These are phyloP conservation scores for Ictalurus punctatus DNA, from an alignment of 2,113 vertebrate species.

Conservation along the genomic window DNA sequence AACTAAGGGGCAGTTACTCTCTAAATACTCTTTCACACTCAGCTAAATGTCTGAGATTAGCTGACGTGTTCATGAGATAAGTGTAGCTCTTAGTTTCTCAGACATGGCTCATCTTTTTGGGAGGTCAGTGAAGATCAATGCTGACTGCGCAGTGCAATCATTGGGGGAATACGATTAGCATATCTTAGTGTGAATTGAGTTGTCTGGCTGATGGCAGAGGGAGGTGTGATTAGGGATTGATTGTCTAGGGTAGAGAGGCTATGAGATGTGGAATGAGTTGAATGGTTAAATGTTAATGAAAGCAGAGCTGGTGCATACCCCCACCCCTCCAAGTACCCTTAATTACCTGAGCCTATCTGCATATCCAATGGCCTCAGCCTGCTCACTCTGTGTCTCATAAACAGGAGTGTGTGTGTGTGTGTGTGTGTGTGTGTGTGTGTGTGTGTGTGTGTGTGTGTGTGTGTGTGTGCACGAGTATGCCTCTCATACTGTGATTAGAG, in stretches of 20 bases:
- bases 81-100: slow-evolving; percentile 59
- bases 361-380: slow-evolving; percentile 39
- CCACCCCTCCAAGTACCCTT: slow-evolving; percentile 31
- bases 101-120: slow-evolving; percentile 63
- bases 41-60: slow-evolving; percentile 34
- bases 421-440: background rate
- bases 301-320: slow-evolving; percentile 31
- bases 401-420: slow-evolving; percentile 34
- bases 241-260: slow-evolving; percentile 68
- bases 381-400: slow-evolving; percentile 35
- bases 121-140: slow-evolving; percentile 77
- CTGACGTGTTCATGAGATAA: slow-evolving; percentile 24
- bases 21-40: slow-evolving; percentile 24
- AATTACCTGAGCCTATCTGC: slow-evolving; percentile 57
- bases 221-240: slow-evolving; percentile 68
- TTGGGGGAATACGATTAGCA: slow-evolving; percentile 76
- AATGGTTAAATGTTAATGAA: slow-evolving; percentile 59
- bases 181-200: slow-evolving; percentile 74
- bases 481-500: slow-evolving; percentile 40
- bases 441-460: slow-evolving; percentile 28
- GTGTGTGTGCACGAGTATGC: background rate
- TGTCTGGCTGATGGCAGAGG: slow-evolving; percentile 63
- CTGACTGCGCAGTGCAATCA: slow-evolving; percentile 72
- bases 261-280: slow-evolving; percentile 52
- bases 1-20: slow-evolving; percentile 21